Conservation (phyloP, 1,140 invertebrate genomes). For the Dermatophagoides farinae region DNA sequence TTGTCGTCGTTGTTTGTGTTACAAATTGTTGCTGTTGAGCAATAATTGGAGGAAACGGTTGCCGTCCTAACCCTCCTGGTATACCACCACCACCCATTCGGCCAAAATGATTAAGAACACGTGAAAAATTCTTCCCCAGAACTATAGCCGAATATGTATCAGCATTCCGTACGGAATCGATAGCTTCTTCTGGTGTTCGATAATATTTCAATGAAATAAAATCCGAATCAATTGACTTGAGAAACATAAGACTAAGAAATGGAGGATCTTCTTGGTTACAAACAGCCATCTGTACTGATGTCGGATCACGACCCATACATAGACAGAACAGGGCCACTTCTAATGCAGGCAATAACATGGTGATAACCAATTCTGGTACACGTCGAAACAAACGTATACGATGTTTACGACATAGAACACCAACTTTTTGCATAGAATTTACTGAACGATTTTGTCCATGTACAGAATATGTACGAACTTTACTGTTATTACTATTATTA, state of each 20-base stretch:
- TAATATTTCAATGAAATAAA: constrained; percentile 9
- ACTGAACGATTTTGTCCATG: neutral
- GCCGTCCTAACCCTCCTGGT: too few species aligned
- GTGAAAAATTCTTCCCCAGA: constrained; percentile 12
- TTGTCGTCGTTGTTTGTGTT: neutral
- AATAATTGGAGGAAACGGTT: neutral
- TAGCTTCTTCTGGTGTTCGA: constrained; percentile 3
- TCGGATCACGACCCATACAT: constrained; percentile 74
- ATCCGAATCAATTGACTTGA: constrained; percentile 10
- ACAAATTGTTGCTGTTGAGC: neutral
- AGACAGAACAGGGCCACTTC: constrained; percentile 87
- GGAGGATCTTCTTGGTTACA: constrained; percentile 30
- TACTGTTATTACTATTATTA: neutral
- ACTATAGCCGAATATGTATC: constrained; percentile 13
- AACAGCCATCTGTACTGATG: constrained; percentile 55
- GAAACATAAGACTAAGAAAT: neutral
- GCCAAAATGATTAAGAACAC: neutral
- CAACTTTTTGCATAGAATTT: neutral
- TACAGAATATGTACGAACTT: neutral
- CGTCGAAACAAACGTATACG: constrained; percentile 16
- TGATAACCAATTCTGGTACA: constrained; percentile 53
- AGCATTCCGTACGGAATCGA: constrained; percentile 12
- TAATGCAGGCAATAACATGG: constrained; percentile 69
- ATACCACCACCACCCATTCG: neutral
- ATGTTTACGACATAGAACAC: constrained; percentile 11